Base-by-base conservation (phyloP, 2,888 invertebrate genomes). In the Drosophila neotestacea region DNA sequence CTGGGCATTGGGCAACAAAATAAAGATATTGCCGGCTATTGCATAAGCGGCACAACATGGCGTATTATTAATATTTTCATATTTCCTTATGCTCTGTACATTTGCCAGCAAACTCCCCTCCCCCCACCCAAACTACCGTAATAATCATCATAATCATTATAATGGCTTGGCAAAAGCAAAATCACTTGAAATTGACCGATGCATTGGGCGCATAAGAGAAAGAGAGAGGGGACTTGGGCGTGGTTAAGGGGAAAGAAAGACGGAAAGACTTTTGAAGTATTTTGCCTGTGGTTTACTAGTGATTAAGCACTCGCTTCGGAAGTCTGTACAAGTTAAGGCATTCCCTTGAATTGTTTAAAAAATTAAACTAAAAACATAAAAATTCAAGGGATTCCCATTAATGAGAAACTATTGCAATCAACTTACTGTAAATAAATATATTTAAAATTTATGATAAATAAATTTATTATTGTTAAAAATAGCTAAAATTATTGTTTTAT, bases 31-130 rank as follows among this genome's bases (percentile, higher is more conserved):
- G 75, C 46, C 42, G 52, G 16, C 16, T 42, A 51, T 77, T 81
- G 63, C 68, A 72, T 65, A 77, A 67, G 48, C 47, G 52, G 62
- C 59, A 74, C 79, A 70, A 79, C 81, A 47, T 22, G 81, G 72
- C 84, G 84, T 72, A 84, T 79, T 67, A 67, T 72, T 69, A 72
- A 83, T 79, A 70, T 79, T 74, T 70, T 47, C 16, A 16, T 0
- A 38, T 47, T 38, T 68, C 28, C 39, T 46, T 60, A 46, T 58
- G 44, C 36, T 56, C 27, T 46, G 58, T 30, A 38, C 13, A 62
- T 55, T 52, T 34, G 52, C 42, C 61, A 58, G 60, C 58, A 42
- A 48, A 2, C 22, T 3, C 3, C 39, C 48, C 9, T 16, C 34
- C 38, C n/a, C 38, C 16, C 16, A 16, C 16, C 16, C 4, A 13